Conservation (phyloP, 64 coral and sea anemone genomes). For the Montipora capricornis region DNA sequence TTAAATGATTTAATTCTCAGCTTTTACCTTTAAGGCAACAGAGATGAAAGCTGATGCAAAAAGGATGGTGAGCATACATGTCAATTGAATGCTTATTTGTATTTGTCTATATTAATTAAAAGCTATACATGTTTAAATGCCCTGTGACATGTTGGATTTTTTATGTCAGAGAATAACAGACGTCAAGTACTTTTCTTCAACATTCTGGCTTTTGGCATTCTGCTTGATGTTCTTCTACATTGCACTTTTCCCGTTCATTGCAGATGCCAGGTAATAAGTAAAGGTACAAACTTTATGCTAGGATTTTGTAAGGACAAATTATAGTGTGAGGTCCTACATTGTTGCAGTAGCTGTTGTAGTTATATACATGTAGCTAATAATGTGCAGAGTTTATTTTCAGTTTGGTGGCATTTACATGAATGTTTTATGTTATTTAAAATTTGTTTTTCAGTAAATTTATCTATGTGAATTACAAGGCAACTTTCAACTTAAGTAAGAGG, state of each 20-base stretch:
- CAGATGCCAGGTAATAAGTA: conserved; percentile 79
- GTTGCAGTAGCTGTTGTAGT: too few species aligned
- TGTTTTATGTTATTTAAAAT: too few species aligned
- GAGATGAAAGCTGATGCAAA: conserved; percentile 79
- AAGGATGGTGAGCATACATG: conserved; percentile 54
- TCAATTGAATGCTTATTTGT: too few species aligned
- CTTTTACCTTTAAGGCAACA: conserved; percentile 59
- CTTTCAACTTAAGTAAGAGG: conserved; percentile 55
- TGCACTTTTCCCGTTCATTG: conserved; percentile 90
- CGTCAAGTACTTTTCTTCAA: conserved; percentile 76
- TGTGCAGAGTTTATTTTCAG: too few species aligned
- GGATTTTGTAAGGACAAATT: too few species aligned
- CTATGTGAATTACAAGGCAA: conserved; percentile 79
- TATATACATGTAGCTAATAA: too few species aligned
- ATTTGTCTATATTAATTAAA: too few species aligned
- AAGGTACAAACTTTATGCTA: neutral
- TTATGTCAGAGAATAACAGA: conserved; percentile 73
- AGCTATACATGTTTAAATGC: neutral
- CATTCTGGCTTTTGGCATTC: conserved; percentile 86
- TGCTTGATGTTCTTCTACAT: conserved; percentile 97
- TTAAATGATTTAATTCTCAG: neutral
- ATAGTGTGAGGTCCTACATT: too few species aligned
- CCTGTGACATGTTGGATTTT: neutral
- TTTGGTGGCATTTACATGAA: neutral
- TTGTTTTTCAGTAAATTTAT: conserved; percentile 82